Base-by-base conservation (phyloP, 2,888 invertebrate species). In the Torymus auratus region DNA sequence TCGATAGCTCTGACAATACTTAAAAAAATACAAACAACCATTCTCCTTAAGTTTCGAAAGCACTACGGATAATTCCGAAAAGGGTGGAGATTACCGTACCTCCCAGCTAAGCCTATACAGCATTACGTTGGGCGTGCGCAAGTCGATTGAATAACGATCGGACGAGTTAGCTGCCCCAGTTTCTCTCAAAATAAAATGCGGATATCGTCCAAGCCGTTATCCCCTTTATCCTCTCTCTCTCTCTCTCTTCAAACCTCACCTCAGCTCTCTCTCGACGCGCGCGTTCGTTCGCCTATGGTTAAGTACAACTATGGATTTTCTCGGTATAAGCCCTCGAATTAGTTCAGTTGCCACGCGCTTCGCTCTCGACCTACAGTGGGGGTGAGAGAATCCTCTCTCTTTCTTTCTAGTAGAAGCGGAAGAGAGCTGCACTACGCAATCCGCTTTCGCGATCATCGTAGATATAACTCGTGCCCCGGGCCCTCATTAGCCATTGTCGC, bases 401-500 rank as follows among this genome's bases (percentile, higher is more conserved):
- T 56, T 73, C 79, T 62, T 41, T 73, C 62, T 52, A 73, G 69
- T 28, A 67, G 15, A 56, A 50, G 64, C 20, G 52, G 50, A 64
- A 50, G 13, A 15, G n/a, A 50, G 60, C 58, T 17, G 2, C 20
- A 13, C 67, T 69, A 62, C 78, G 72, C 74, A 58, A 80, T 75
- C 79, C 70, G 74, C 79, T 80, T 79, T 74, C 28, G 52, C 74
- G 79, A 64, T 70, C 67, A 61, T 17, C 41, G 62, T 50, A 50
- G 41, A 10, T 41, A 41, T 41, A 41, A 41, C 41, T 41, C 7
- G 11, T 61, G 50, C 52, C 61, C 12, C 13, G 60, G 60, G 60
- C 53, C 65, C 65, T 71, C 67, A 13, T 61, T 58, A 62, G 79
- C 53, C 70, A 60, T 80, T 80, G 64, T 58, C 50, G 62, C 7